Percentiles rank a stretch among this genome's conserved stretches.
Evolutionary conservation across 2,888 invertebrate genomes (phyloP).

Genomic region (Caenorhabditis imperialis): DNA sequence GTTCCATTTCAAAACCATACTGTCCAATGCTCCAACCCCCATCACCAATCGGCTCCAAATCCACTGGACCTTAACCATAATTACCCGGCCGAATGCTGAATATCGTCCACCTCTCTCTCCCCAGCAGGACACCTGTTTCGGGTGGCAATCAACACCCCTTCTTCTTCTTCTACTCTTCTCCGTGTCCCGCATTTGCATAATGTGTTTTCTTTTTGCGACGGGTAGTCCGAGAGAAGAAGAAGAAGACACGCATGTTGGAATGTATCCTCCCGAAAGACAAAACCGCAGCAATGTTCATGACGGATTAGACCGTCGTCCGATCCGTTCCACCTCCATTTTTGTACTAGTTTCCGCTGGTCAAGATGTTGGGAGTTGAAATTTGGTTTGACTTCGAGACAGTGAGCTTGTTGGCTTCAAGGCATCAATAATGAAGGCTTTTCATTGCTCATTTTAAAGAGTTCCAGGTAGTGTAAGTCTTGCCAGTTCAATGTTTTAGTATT

Average conservation of each 20-base stretch:
- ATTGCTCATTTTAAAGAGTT: too few species aligned
- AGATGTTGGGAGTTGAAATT: too few species aligned
- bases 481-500: too few species aligned
- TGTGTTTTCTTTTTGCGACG: conserved; percentile 30
- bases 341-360: too few species aligned
- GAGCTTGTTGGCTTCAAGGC: too few species aligned
- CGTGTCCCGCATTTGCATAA: conserved; percentile 39
- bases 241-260: neutral
- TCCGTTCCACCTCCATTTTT: too few species aligned
- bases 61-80: neutral
- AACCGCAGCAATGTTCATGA: conserved; percentile 7
- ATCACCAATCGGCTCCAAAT: neutral
- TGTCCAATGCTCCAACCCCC: neutral
- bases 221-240: neutral
- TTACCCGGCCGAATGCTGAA: conserved; percentile 5
- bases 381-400: too few species aligned
- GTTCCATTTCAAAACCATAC: neutral
- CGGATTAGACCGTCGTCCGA: too few species aligned
- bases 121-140: conserved; percentile 46
- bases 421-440: too few species aligned
- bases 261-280: neutral
- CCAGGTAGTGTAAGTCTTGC: too few species aligned
- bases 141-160: conserved; percentile 49
- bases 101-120: conserved; percentile 5
- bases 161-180: too few species aligned